A percentile compares a stretch with the other conserved stretches of the same genome.
phyloP scores from a whole-genome alignment of 2,797 vertebrate genomes.

The Clamator glandarius region DNA sequence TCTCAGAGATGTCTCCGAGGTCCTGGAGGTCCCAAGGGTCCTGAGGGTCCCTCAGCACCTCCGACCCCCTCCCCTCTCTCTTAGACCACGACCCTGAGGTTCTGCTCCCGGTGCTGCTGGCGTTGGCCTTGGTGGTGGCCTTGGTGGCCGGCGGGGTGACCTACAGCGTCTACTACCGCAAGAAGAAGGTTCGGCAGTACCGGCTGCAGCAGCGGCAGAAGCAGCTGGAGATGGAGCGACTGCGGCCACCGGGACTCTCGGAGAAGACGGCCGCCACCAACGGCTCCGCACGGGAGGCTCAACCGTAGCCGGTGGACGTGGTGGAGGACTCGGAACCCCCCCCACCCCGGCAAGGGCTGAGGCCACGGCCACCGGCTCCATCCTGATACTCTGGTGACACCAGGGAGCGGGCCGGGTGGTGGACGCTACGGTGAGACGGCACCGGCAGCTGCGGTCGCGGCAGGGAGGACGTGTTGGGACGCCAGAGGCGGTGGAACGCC shows the following conservation, averaged over 20 bases:
- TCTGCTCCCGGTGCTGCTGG: neutral
- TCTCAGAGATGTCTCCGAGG: no score
- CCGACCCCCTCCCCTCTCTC: neutral
- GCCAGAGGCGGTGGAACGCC: no score
- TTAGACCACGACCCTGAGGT: neutral
- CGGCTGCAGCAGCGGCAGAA: neutral
- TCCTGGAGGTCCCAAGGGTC: no score
- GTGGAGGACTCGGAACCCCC: neutral
- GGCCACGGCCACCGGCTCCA: neutral
- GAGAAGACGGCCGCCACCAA: neutral
- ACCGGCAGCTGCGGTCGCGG: neutral
- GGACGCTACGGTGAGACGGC: neutral
- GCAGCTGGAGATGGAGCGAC: no score
- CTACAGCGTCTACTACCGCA: neutral
- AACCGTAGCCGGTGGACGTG: neutral
- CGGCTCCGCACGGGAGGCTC: neutral
- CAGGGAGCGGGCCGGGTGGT: rapidly evolving
- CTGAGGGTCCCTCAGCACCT: no score
- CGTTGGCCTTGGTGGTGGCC: no score
- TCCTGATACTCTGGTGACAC: neutral
- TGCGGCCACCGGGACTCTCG: neutral
- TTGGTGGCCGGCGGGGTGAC: rapidly evolving
- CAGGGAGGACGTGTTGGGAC: neutral
- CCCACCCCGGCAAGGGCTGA: neutral
- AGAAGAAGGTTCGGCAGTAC: neutral